Conservation (phyloP, 2,888 invertebrate genomes). For the Therioaphis trifolii region DNA sequence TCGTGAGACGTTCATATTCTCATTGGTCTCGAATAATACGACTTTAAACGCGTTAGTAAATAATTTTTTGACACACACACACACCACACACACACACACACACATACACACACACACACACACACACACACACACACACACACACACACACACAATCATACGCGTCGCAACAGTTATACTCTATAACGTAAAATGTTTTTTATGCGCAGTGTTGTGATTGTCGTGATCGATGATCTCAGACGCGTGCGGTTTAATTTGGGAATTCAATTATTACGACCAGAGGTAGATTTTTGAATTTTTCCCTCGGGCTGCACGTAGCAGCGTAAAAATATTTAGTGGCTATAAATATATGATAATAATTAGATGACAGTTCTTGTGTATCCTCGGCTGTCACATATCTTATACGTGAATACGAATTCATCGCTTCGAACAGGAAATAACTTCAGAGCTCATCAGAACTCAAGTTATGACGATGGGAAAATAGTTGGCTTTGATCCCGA, state of each 20-base stretch:
- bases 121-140: too few species aligned
- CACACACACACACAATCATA: too few species aligned
- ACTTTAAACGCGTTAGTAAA: too few species aligned
- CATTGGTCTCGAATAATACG: too few species aligned
- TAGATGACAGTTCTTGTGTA: conserved; percentile 12
- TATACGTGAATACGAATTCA: conserved; percentile 11
- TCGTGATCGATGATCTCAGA: background rate
- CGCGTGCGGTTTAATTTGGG: too few species aligned
- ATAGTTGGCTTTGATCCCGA: conserved; percentile 40
- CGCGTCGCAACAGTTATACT: too few species aligned
- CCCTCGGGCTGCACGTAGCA: background rate
- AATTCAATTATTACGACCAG: background rate
- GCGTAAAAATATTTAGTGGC: conserved; percentile 1
- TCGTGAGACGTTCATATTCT: too few species aligned
- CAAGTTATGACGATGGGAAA: conserved; percentile 42
- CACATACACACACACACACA: too few species aligned
- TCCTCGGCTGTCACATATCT: conserved; percentile 25
- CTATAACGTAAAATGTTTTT: background rate
- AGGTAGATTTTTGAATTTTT: background rate
- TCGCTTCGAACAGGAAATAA: conserved; percentile 47
- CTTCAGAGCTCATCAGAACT: conserved; percentile 33
- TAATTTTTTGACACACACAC: too few species aligned
- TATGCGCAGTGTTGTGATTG: background rate
- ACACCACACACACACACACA: too few species aligned
- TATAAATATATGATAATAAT: conserved; percentile 47